phyloP scores from a whole-genome alignment of 35 echinoderm and acorn worm species.

The Acanthaster planci region DNA sequence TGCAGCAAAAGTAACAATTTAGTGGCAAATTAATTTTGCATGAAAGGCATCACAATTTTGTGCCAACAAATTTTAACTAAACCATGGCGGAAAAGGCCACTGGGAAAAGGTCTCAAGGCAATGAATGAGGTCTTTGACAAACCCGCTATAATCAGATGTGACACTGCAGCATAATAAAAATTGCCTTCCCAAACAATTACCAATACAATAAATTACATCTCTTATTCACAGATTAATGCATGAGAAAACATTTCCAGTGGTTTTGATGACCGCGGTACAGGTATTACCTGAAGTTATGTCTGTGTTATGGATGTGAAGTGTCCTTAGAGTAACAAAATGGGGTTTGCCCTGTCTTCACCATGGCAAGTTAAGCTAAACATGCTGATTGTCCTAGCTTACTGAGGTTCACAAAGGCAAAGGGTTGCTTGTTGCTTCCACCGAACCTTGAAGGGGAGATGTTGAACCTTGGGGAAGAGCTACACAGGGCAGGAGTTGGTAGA shows the following conservation, averaged over 20 bases:
- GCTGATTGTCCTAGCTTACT: conserved; percentile 23
- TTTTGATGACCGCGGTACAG: not conserved
- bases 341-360: not conserved
- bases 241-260: not conserved
- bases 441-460: not conserved
- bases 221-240: not conserved
- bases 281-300: conserved; percentile 28
- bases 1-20: too few relatives aligned
- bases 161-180: conserved; percentile 1
- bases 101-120: not conserved
- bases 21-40: too few relatives aligned
- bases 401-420: not conserved
- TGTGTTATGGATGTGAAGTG: conserved; percentile 3
- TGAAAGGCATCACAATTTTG: too few relatives aligned
- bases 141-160: not conserved
- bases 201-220: not conserved
- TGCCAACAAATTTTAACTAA: too few relatives aligned
- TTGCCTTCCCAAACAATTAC: not conserved
- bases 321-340: conserved; percentile 7
- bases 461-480: not conserved
- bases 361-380: not conserved
- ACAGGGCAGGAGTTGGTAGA: too few relatives aligned
- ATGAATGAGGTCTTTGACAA: not conserved
- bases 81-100: too few relatives aligned
- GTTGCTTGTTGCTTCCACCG: not conserved